Conservation (phyloP, 2,797 vertebrate genomes). For the Picus viridis region DNA sequence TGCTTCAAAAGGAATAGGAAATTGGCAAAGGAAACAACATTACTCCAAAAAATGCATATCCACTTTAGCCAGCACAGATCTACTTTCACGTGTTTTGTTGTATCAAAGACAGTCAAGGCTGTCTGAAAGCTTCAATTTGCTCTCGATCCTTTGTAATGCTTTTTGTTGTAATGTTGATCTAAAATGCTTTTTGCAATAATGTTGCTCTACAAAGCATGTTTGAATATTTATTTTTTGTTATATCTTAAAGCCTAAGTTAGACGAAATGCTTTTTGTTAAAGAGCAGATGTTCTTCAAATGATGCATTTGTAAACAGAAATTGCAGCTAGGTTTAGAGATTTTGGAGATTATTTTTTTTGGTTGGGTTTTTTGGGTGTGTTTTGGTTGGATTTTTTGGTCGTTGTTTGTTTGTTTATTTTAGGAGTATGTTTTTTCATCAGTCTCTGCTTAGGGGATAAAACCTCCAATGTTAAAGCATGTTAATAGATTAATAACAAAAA, state of each 20-base stretch:
- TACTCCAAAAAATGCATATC: not conserved
- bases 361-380: too few relatives aligned
- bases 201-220: not conserved
- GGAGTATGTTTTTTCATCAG: not conserved
- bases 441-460: not conserved
- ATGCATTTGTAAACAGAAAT: not conserved
- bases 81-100: not conserved
- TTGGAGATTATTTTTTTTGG: too few relatives aligned
- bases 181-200: constrained; percentile 17
- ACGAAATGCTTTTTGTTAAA: not conserved
- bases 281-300: not conserved
- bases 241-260: not conserved
- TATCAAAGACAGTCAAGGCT: constrained; percentile 15
- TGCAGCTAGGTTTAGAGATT: not conserved
- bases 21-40: constrained; percentile 5
- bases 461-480: not conserved
- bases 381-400: too few relatives aligned
- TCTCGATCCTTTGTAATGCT: constrained; percentile 32
- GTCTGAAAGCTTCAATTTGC: constrained; percentile 36
- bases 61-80: not conserved
- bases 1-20: constrained; percentile 8
- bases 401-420: not conserved
- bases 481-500: not conserved
- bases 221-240: not conserved
- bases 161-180: constrained; percentile 35